Evolutionary conservation across 2,113 vertebrate genomes (phyloP).

Genomic region (Xenus cinereus): DNA sequence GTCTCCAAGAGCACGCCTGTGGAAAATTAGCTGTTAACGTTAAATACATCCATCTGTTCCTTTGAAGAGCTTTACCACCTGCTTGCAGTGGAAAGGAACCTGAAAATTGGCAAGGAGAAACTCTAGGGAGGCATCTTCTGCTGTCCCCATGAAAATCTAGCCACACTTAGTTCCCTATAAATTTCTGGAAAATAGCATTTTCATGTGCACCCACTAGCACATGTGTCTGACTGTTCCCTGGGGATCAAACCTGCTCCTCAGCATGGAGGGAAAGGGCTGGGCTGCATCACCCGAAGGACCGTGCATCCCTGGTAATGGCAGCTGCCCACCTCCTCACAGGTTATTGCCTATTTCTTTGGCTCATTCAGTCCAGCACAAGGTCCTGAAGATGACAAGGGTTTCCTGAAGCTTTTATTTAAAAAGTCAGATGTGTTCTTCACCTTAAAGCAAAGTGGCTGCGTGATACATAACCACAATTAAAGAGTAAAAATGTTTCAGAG

Average conservation of each 20-base stretch:
- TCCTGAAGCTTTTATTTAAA: not conserved
- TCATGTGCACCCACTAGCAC: rapidly evolving
- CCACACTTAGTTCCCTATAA: not conserved
- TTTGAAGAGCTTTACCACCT: slow-evolving; percentile 44
- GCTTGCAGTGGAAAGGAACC: slow-evolving; percentile 2
- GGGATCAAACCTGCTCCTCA: rapidly evolving
- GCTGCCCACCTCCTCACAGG: not conserved
- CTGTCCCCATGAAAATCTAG: not conserved
- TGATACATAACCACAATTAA: not conserved
- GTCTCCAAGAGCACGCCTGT: not conserved
- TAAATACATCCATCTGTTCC: slow-evolving; percentile 39
- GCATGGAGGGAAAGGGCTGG: not conserved
- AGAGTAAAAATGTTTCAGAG: not conserved
- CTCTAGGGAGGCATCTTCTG: not conserved
- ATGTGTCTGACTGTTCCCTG: rapidly evolving
- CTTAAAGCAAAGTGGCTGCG: not conserved
- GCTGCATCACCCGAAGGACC: not conserved
- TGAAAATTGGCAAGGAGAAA: not conserved
- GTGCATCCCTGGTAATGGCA: not conserved
- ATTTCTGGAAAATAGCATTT: not conserved
- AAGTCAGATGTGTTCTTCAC: too few relatives aligned
- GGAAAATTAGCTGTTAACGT: slow-evolving; percentile 42
- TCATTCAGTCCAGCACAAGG: not conserved
- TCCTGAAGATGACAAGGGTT: not conserved
- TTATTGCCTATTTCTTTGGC: not conserved